These are phyloP conservation scores for Pogonomyrmex barbatus DNA, from an alignment of 1,140 invertebrate species.

Conservation along the genomic window DNA sequence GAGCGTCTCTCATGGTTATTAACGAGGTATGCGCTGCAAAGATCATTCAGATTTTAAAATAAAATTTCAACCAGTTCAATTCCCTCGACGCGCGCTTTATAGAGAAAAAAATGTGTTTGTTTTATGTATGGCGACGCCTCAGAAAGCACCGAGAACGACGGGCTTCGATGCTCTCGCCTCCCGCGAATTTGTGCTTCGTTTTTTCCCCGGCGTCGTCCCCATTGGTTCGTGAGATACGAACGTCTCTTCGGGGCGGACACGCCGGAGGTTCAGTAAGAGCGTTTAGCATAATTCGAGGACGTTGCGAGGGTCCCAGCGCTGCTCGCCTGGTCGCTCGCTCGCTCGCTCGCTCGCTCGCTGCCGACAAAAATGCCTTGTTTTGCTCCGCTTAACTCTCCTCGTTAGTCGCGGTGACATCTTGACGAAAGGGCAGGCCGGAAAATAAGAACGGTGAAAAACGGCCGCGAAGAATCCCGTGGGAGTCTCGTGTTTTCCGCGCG, in stretches of 20 bases:
- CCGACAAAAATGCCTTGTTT: constrained; percentile 78
- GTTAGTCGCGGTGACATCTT: constrained; percentile 84
- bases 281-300: constrained; percentile 83
- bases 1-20: not conserved
- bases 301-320: constrained; percentile 64
- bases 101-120: not conserved
- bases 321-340: constrained; percentile 46
- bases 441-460: constrained; percentile 72
- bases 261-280: constrained; percentile 70
- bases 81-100: not conserved
- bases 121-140: constrained; percentile 2
- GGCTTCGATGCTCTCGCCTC: constrained; percentile 15
- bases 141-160: constrained; percentile 18
- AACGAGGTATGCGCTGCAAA: not conserved
- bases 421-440: constrained; percentile 78
- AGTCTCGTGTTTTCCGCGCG: constrained; percentile 32
- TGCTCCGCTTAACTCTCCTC: constrained; percentile 80
- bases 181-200: constrained; percentile 51
- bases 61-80: constrained; percentile 5
- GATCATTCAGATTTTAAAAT: no score
- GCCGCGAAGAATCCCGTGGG: constrained; percentile 36
- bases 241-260: constrained; percentile 45
- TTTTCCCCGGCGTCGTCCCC: constrained; percentile 38
- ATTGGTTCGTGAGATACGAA: constrained; percentile 41
- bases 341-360: constrained; percentile 67